Evolutionary conservation across 2,888 invertebrate species (phyloP), one percentile per base, ranked within the genome.

Genomic region (Acronicta psi): DNA sequence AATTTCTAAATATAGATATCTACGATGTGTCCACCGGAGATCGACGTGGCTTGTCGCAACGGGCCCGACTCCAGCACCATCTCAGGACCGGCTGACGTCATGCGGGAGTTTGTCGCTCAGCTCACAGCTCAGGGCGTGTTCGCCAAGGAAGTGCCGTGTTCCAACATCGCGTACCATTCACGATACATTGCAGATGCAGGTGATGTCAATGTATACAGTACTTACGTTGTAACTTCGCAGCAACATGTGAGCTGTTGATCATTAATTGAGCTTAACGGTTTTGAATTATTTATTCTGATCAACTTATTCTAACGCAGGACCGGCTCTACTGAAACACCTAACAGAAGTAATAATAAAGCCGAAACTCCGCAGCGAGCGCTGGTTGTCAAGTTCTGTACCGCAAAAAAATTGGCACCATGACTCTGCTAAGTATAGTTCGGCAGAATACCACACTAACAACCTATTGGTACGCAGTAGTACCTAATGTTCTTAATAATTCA

Each of bases 101-200:
- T 96, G 83, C 84, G 89, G 55, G 82, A 83, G 34, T 95, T 95
- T 72, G 95, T 96, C 0, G 91, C 57, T 0, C 36, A 63, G n/a
- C 42, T 82, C 96, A 64, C 63, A 5, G 44, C 66, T 6, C 57
- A 75, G 20, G 77, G 76, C 0, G 55, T 81, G 7, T 82, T 81
- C 23, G 80, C 79, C 6, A 81, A 77, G 45, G 75, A 77, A 31
- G 81, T 82, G 11, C 70, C 76, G 11, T 96, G 97, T 58, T 95
- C 97, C 25, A 97, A 97, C 73, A 97, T 97, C 67, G 97, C 98
- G 0, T 98, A 97, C 81, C 98, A 98, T 84, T 97, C 97, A 58
- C 95, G 95, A 29, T 97, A 97, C 98, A 97, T 98, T 73, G 93
- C 95, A 0, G 91, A 95, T 41, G 95, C 96, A 49, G 95, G 89